Base-by-base conservation (phyloP, 2,888 invertebrate genomes). In the Lasioglossum malachurum region DNA sequence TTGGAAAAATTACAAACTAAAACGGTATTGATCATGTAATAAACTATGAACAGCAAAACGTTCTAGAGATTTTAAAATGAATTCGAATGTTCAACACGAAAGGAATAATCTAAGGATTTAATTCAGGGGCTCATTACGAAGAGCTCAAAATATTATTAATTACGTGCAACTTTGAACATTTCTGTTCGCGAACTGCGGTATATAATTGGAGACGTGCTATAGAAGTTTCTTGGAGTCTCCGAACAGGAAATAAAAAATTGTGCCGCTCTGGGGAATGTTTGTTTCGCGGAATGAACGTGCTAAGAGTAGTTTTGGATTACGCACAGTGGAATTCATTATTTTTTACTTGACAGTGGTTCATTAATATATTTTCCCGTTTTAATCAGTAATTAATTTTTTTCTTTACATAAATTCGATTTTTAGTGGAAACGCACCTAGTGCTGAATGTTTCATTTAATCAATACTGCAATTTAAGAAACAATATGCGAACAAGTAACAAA, bases 101-200 rank as follows among this genome's bases (percentile, higher is more conserved):
- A 53, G 69, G 64, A 69, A 53, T 38, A 49, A 35, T 27, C n/a
- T 69, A 69, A 69, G 38, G 69, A 27, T 69, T 71, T 78, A 14
- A 69, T 69, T 69, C 27, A 69, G 53, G 27, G 44, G 71, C 75
- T 75, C 72, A 75, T 80, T 75, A 75, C 75, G 80, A 71, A 31
- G n/a, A 57, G 80, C 19, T 69, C 19, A 41, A 69, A 80, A 80
- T 78, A 78, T 80, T 75, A 75, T 80, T 80, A 80, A 80, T 80
- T 80, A 53, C 41, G 49, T 69, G 53, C 41, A 75, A 71, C 53
- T 80, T 80, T n/a, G 75, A 69, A 57, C 69, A 71, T 80, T 80
- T 78, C 53, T 44, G 75, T 69, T 71, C 16, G 23, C 80, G 31
- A 71, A 49, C 80, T 49, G 19, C 49, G 53, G 19, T 31, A 53